These are phyloP conservation scores for Phaetusa simplex DNA, from an alignment of 2,113 vertebrate genomes.

Conservation along the genomic window DNA sequence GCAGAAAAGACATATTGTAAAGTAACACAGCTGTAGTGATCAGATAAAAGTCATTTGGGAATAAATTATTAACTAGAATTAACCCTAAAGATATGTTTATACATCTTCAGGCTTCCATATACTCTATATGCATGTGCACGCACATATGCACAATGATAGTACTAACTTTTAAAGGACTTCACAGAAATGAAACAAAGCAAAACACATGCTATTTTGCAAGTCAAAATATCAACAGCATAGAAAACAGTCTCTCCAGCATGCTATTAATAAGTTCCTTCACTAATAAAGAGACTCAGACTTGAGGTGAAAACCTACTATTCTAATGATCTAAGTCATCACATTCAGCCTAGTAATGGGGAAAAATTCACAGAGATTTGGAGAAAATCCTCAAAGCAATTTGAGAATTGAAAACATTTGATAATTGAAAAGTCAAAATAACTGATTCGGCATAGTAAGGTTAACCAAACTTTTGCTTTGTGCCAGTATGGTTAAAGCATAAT, in stretches of 20 bases:
- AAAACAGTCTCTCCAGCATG: not conserved
- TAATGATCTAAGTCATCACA: not conserved
- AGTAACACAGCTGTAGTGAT: not conserved
- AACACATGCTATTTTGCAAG: not conserved
- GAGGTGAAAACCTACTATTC: not conserved
- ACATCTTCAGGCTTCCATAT: not conserved
- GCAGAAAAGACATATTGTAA: slow-evolving; percentile 13
- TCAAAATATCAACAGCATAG: not conserved
- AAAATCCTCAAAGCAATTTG: not conserved
- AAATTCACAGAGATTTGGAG: not conserved
- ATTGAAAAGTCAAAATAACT: not conserved
- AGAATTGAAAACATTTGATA: not conserved
- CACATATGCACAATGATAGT: rapidly evolving
- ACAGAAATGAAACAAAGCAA: not conserved
- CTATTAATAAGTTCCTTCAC: not conserved
- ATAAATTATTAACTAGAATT: not conserved
- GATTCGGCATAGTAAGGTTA: not conserved
- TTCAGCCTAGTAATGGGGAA: not conserved
- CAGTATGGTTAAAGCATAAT: not conserved
- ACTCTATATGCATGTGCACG: rapidly evolving
- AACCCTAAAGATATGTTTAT: not conserved
- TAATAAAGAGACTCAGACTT: not conserved
- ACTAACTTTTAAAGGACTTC: not conserved
- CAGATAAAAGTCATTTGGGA: not conserved
- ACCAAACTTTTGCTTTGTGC: not conserved